Evolutionary conservation across 2,113 vertebrate genomes (phyloP).

Genomic region (Oophaga pumilio): DNA sequence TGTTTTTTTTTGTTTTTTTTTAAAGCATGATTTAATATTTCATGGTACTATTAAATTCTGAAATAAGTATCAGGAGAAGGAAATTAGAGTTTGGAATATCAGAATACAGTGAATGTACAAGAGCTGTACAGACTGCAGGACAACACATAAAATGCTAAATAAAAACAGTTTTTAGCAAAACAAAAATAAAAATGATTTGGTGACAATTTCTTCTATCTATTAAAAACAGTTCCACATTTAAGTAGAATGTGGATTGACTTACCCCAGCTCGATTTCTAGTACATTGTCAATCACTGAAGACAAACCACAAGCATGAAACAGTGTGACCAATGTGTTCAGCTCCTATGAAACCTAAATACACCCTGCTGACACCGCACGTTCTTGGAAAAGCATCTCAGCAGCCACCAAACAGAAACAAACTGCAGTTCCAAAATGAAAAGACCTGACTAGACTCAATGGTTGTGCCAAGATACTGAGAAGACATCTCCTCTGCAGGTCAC

Average conservation of each 20-base stretch:
- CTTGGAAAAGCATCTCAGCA: background rate
- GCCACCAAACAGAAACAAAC: slow-evolving; percentile 19
- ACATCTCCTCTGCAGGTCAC: slow-evolving; percentile 7
- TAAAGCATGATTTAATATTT: no score
- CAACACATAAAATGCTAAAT: background rate
- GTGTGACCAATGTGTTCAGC: slow-evolving; percentile 7
- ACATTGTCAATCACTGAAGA: background rate
- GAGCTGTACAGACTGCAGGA: background rate
- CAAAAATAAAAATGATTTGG: background rate
- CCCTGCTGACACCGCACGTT: slow-evolving; percentile 5
- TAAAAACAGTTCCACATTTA: background rate
- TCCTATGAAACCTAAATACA: slow-evolving; percentile 14
- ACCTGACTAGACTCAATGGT: background rate
- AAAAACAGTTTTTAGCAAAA: background rate
- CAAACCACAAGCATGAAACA: slow-evolving; percentile 19
- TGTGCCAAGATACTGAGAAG: background rate
- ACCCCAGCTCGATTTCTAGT: background rate
- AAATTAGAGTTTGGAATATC: background rate
- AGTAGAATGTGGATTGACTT: background rate
- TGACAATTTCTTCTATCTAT: background rate
- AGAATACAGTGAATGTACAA: background rate
- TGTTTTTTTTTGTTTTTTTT: no score
- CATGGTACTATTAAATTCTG: no score
- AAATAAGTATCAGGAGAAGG: no score
- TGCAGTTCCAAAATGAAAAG: slow-evolving; percentile 4